Base-by-base conservation (phyloP, 2,888 invertebrate genomes). In the Zonitis immaculata region DNA sequence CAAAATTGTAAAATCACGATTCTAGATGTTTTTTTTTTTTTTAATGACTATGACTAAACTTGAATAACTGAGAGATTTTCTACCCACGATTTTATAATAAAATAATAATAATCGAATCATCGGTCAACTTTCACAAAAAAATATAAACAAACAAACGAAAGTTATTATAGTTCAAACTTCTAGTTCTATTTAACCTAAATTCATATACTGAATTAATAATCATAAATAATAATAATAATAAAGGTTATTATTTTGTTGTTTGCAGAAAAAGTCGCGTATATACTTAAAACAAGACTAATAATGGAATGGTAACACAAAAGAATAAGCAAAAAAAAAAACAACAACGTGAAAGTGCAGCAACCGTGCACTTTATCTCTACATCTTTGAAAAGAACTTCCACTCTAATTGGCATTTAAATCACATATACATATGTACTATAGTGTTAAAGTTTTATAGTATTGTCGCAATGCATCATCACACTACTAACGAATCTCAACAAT, bases 331-430 rank as follows among this genome's bases (percentile, higher is more conserved):
- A 27, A 9, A 43, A 27, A 44, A 44, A 44, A 43, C 12, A 49
- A 43, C 30, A 44, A 52, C 44, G 52, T 52, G 53, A 53, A 53
- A 53, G 53, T 53, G 53, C 53, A 53, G 49, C 53, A 35, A 9
- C 35, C 8, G 32, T 42, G 49, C 32, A 20, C 27, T 49, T 49
- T 49, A 49, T 53, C 53, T 49, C 42, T 27, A 42, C 22, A 53
- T 53, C 53, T 49, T 49, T 43, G 43, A 44, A 43, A 43, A 47
- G 47, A 20, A 35, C 39, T 46, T 53, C 53, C 30, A 45, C 14
- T 35, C 49, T 53, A 53, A 53, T 49, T 53, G 53, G 49, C 49
- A 46, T 49, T 53, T 52, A 49, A 52, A 47, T 44, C 35, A 30
- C 44, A 26, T n/a, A n/a, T n/a, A n/a, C n/a, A n/a, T n/a, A n/a